Evolutionary conservation across 2,113 vertebrate species (phyloP), one percentile per base, ranked within the genome.

Genomic region (Lepisosteus oculatus): DNA sequence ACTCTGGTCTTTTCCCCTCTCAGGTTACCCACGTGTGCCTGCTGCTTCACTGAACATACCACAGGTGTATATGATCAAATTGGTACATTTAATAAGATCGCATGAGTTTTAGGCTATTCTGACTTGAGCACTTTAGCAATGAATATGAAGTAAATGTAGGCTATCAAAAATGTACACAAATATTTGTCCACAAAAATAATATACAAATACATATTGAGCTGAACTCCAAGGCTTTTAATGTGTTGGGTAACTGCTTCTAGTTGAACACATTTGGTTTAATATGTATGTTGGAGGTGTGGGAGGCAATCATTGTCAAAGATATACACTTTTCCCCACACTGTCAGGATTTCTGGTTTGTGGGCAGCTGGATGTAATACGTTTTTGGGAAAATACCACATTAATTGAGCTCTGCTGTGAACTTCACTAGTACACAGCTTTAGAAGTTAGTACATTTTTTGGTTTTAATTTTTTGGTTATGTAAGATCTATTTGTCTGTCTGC

Each of bases 11-110:
- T 14, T 55, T 11, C 4, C 14, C 29, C 9, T 69, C 67, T 69
- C 29, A 11, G 13, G 13, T 71, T 43, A 61, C 43, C 59, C 14
- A 68, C 55, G 6, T 42, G 11, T 15, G 66, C 51, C 62, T 67
- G 73, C 70, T 75, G 69, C 63, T 61, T 71, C 15, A 61, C 63
- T 65, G 62, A 75, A 71, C 55, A 47, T 59, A 59, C 9, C 43
- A 59, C 43, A 17, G 14, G 68, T 70, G 69, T 45, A 61, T 70
- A 44, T n/a, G 44, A 71, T 67, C 17, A 66, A 66, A 55, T 55
- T 71, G 14, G 15, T 51, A 72, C 41, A 15, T 64, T 43, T 14
- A 13, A 8, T 17, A 51, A 54, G 43, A 55, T 59, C 12, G 11
- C 47, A 72, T 15, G 47, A 43, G n/a, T 41, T 43, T 62, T 45